Base-by-base conservation (phyloP, 1,140 invertebrate species). In the Heliconius himera region DNA sequence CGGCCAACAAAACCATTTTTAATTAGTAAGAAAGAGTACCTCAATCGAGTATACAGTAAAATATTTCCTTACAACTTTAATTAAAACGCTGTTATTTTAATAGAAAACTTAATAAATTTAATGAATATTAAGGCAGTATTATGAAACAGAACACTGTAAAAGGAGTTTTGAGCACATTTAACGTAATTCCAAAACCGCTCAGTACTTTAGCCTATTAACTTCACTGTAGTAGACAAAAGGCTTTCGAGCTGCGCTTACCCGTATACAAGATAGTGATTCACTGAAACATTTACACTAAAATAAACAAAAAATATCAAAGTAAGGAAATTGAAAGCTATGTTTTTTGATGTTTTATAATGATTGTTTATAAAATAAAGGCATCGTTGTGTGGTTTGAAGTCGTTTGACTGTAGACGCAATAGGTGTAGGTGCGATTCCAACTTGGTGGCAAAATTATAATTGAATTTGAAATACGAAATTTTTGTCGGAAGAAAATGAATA, bases 181-280 rank as follows among this genome's bases (percentile, higher is more conserved):
- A 26, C 8, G 60, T 66, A 66, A 66, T 66, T 29, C 22, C 60
- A 66, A 66, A 66, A 66, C 60, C 60, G 60, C 60, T 66, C 5
- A 29, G 60, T 66, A 66, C 26, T 66, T 66, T 66, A 66, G 60
- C 60, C 60, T 66, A 66, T 66, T 66, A 60, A 66, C 26, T 56
- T 11, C 29, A 22, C 54, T 56, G 20, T 66, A 66, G 60, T 66
- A 66, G 60, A 66, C 60, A 66, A 66, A 66, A 66, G 26, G 0
- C 60, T 66, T 66, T 66, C 26, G 22, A 29, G 60, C 13, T 29
- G 1, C 22, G 60, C 60, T 66, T 66, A 66, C 60, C 60, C 60
- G 60, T 66, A 29, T 29, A 29, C 60, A 29, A 29, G 60, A 29
- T 66, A 66, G 60, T 66, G 60, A 66, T 13, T 66, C 60, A 66